Percentiles rank a stretch among this genome's conserved stretches.
Conservation (phyloP, 2,888 invertebrate genomes). For the Tinea trinotella region DNA sequence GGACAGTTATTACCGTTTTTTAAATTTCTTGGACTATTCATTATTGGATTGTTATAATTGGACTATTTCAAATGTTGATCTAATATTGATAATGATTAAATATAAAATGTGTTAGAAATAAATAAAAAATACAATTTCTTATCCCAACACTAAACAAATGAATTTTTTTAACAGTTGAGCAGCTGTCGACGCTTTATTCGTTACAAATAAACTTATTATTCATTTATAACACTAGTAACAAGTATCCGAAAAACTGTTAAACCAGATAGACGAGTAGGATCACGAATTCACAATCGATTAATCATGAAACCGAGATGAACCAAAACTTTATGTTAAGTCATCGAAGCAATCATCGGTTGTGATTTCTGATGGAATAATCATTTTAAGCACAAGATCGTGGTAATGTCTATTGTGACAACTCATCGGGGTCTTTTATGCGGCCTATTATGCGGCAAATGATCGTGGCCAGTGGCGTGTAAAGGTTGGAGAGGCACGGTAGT, state of each 20-base stretch:
- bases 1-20: no score
- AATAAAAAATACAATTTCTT: no score
- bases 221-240: background rate
- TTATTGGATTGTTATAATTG: no score
- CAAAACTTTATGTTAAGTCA: conserved; percentile 37
- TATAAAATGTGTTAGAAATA: no score
- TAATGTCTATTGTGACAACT: conserved; percentile 32
- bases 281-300: conserved; percentile 38
- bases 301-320: conserved; percentile 30
- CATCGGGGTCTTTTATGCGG: conserved; percentile 24
- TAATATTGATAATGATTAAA: no score
- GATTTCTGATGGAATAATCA: conserved; percentile 33
- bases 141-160: no score
- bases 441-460: conserved; percentile 26
- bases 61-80: no score
- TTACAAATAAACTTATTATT: no score
- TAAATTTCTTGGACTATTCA: no score
- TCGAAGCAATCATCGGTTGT: conserved; percentile 23
- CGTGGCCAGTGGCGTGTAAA: conserved; percentile 33
- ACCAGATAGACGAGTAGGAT: conserved; percentile 3
- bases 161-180: no score
- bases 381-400: conserved; percentile 24
- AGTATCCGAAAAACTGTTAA: conserved; percentile 4
- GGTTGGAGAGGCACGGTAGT: conserved; percentile 24
- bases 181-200: no score